Evolutionary conservation across 2,113 vertebrate genomes (phyloP).

Genomic region (Miniopterus natalensis): DNA sequence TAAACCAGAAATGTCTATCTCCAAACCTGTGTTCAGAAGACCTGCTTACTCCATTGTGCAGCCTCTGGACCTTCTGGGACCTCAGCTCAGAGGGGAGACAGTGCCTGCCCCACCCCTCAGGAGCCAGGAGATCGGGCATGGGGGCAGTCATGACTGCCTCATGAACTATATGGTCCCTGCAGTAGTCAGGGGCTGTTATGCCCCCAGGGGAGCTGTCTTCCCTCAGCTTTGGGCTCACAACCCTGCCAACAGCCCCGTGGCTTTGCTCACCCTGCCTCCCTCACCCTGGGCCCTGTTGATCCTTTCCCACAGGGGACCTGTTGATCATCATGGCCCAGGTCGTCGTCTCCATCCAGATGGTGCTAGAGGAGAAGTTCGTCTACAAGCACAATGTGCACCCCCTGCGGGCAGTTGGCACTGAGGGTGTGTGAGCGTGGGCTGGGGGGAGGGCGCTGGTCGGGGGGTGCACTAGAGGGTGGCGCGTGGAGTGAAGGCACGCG

Average conservation of each 20-base stretch:
- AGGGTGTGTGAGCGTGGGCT: slow-evolving; percentile 86
- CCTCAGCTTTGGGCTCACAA: background rate
- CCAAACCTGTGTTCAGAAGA: background rate
- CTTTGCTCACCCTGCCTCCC: background rate
- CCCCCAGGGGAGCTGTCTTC: background rate
- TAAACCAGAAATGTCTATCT: background rate
- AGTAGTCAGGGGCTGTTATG: background rate
- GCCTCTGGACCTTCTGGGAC: background rate
- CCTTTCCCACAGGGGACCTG: slow-evolving; percentile 91
- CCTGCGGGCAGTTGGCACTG: slow-evolving; percentile 94
- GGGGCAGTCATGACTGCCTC: background rate
- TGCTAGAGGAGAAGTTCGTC: slow-evolving; percentile 97
- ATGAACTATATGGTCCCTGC: fast-evolving
- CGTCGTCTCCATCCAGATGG: slow-evolving; percentile 95
- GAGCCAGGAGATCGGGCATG: background rate
- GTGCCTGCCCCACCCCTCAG: fast-evolving
- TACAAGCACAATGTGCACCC: slow-evolving; percentile 96
- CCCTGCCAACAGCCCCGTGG: background rate
- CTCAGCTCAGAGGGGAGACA: background rate
- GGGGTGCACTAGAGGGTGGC: background rate
- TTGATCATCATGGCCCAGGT: slow-evolving; percentile 96
- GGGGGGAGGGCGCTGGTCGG: background rate
- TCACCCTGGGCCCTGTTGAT: background rate
- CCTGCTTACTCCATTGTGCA: background rate
- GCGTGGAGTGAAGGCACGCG: fast-evolving